Conservation (phyloP, 2,797 vertebrate species). For the Numenius phaeopus region DNA sequence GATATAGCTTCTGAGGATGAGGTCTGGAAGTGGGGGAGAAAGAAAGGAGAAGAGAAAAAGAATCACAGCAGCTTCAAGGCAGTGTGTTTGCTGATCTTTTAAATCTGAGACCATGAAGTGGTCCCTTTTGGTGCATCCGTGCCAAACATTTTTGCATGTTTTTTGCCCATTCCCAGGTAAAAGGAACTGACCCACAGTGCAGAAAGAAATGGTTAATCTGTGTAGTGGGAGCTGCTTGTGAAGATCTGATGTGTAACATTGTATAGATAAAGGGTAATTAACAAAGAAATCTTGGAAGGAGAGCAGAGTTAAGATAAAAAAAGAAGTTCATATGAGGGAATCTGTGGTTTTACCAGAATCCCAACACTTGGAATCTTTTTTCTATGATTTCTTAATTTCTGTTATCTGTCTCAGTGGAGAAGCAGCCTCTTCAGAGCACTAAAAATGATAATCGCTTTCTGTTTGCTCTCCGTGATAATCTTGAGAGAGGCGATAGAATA, state of each 20-base stretch:
- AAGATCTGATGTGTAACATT: neutral
- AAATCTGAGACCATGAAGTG: neutral
- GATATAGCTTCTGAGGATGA: neutral
- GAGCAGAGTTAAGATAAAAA: neutral
- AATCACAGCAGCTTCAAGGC: fast-evolving
- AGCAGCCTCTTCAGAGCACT: neutral
- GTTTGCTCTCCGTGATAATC: neutral
- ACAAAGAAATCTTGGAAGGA: neutral
- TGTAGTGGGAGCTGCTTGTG: neutral
- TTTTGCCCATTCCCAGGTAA: neutral
- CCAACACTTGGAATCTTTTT: neutral
- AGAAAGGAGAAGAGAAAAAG: neutral
- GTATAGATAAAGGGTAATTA: neutral
- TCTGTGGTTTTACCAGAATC: neutral
- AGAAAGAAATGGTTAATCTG: neutral
- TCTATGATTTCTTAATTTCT: neutral
- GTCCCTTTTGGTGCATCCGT: neutral
- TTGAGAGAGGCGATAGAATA: neutral
- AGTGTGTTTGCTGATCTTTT: neutral
- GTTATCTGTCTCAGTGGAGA: neutral
- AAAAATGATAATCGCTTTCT: neutral
- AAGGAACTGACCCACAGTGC: neutral
- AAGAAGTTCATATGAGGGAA: neutral
- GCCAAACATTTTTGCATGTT: neutral
- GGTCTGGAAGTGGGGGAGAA: neutral